Evolutionary conservation across 2,113 vertebrate genomes (phyloP).

Genomic region (Tupaia tana): DNA sequence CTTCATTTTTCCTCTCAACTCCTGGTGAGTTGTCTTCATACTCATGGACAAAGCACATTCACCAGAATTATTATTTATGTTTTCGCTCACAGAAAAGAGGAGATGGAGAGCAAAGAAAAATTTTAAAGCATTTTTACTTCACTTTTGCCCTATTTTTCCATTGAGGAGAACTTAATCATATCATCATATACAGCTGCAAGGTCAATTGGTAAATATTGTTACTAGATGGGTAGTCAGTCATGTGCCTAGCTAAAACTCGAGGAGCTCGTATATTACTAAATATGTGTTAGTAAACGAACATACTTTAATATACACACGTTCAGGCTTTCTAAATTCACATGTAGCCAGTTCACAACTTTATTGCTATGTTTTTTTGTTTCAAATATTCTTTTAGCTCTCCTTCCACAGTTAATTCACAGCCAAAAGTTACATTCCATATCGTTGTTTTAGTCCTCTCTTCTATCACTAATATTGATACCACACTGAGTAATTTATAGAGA

Average conservation of each 20-base stretch:
- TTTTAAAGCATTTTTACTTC: not conserved
- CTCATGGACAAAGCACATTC: not conserved
- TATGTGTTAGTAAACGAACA: not conserved
- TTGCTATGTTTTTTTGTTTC: not conserved
- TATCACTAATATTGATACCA: no score
- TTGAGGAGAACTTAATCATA: not conserved
- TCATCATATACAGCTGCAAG: not conserved
- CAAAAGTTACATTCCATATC: not conserved
- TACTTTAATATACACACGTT: not conserved
- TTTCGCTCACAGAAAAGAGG: not conserved
- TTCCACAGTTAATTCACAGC: constrained; percentile 15
- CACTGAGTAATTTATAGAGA: no score
- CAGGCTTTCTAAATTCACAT: not conserved
- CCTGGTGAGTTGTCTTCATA: not conserved
- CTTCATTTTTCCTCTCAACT: not conserved
- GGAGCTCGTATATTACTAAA: not conserved
- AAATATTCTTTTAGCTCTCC: not conserved
- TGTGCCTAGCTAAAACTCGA: not conserved
- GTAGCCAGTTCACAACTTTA: not conserved
- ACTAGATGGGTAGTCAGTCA: not conserved
- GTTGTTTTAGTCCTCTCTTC: no score
- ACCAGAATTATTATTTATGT: not conserved
- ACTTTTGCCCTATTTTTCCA: not conserved
- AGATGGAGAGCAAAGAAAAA: not conserved
- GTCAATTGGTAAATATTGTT: not conserved